Evolutionary conservation across 2,113 vertebrate species (phyloP).

Genomic region (Oreocharis arfaki): DNA sequence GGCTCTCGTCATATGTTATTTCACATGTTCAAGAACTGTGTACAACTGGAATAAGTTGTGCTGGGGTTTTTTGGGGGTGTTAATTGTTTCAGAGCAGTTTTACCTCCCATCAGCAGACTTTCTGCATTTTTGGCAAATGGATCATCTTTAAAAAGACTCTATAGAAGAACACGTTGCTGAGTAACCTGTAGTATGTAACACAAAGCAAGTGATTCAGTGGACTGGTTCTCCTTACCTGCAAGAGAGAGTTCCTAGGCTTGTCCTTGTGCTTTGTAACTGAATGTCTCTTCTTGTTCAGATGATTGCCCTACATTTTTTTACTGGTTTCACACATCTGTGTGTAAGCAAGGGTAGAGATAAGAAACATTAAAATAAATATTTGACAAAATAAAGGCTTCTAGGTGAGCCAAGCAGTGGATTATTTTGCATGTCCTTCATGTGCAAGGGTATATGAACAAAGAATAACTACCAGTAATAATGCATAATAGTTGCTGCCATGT

Average conservation of each 20-base stretch:
- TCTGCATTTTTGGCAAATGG: not conserved
- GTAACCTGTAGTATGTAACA: not conserved
- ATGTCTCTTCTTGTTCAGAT: not conserved
- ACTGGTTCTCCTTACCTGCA: not conserved
- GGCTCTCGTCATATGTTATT: not conserved
- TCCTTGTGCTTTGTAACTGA: not conserved
- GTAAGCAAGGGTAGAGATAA: not conserved
- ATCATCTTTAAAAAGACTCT: not conserved
- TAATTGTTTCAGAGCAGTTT: not conserved
- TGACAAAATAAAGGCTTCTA: not conserved
- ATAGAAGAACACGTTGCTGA: fast-evolving
- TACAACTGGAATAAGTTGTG: not conserved
- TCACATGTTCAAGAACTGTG: not conserved
- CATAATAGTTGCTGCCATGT: not conserved
- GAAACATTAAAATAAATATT: constrained; percentile 13
- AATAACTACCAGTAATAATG: not conserved
- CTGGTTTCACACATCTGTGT: not conserved
- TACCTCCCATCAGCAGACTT: not conserved
- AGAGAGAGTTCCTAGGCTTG: not conserved
- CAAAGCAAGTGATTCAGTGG: not conserved
- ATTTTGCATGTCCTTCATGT: not conserved
- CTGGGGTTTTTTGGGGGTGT: not conserved
- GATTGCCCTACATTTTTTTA: not conserved
- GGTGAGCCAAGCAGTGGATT: not conserved
- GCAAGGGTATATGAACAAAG: not conserved